Evolutionary conservation across 2,113 vertebrate species (phyloP).

Genomic region (Siphamia tubifer): DNA sequence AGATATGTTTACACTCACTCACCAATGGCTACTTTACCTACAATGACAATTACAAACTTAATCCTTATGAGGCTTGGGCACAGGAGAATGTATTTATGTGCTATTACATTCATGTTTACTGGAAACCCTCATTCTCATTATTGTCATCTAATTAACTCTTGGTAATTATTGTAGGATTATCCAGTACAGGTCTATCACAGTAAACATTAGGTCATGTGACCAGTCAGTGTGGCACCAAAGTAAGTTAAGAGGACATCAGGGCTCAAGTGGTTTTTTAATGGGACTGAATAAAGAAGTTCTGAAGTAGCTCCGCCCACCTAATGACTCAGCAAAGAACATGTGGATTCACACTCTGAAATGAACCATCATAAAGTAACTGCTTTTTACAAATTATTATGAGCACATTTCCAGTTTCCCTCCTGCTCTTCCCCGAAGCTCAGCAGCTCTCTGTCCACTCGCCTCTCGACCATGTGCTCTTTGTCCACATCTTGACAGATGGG

Average conservation of each 20-base stretch:
- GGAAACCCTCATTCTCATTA: background rate
- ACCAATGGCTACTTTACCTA: too few relatives aligned
- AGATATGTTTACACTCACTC: too few relatives aligned
- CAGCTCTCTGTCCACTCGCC: too few relatives aligned
- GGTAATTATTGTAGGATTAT: constrained; percentile 9
- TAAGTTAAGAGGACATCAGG: background rate
- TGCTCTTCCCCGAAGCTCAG: too few relatives aligned
- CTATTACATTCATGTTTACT: background rate
- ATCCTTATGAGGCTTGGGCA: too few relatives aligned
- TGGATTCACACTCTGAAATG: background rate
- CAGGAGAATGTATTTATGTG: background rate
- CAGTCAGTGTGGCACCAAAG: background rate
- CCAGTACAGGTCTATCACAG: constrained; percentile 14
- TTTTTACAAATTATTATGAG: too few relatives aligned
- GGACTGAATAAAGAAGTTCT: background rate
- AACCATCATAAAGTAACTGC: too few relatives aligned
- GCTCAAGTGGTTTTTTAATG: background rate
- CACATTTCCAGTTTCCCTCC: too few relatives aligned
- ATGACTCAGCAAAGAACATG: background rate
- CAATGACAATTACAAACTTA: too few relatives aligned
- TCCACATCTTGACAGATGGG: too few relatives aligned
- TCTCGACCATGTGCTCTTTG: too few relatives aligned
- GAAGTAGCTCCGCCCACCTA: background rate
- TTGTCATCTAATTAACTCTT: constrained; percentile 32
- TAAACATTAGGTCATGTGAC: constrained; percentile 38